phyloP scores from a whole-genome alignment of 2,797 vertebrate genomes.

The Gobio occitaniae region DNA sequence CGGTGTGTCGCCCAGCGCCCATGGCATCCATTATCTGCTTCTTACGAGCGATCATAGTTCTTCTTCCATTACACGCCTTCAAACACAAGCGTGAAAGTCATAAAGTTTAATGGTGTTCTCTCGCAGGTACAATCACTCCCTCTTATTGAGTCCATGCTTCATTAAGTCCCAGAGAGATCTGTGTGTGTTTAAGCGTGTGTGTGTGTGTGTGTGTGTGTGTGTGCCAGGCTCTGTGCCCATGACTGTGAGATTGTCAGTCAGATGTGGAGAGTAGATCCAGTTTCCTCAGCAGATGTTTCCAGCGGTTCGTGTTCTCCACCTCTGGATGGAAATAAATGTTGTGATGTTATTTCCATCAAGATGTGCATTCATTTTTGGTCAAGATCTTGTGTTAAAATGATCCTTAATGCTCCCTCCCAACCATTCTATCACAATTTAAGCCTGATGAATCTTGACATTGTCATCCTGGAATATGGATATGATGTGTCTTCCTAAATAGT shows the following conservation, averaged over 20 bases:
- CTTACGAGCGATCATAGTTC: conserved; percentile 53
- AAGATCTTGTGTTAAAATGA: too few species aligned
- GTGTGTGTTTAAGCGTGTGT: too few species aligned
- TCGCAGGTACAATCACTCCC: conserved; percentile 56
- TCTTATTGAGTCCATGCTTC: conserved; percentile 55
- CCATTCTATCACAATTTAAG: too few species aligned
- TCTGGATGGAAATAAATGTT: too few species aligned
- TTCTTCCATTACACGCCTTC: conserved; percentile 57
- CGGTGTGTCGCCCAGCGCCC: conserved; percentile 9
- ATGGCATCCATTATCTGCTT: conserved; percentile 44
- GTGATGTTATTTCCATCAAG: too few species aligned
- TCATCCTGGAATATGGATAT: too few species aligned
- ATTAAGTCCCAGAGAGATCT: conserved; percentile 55
- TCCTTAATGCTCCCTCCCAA: too few species aligned
- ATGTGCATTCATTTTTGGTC: too few species aligned
- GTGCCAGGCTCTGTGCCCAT: conserved; percentile 11
- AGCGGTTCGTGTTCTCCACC: conserved; percentile 35
- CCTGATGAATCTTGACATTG: too few species aligned
- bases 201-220: conserved; percentile 31
- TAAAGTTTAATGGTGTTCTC: conserved; percentile 59
- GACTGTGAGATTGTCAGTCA: conserved; percentile 51
- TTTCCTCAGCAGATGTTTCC: conserved; percentile 32
- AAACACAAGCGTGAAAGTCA: conserved; percentile 61
- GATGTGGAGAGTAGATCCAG: conserved; percentile 30
- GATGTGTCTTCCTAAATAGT: too few species aligned